Percentiles rank a stretch among this genome's conserved stretches.
phyloP scores from a whole-genome alignment of 2,888 invertebrate species.

The Flabesymbios commensalis region DNA sequence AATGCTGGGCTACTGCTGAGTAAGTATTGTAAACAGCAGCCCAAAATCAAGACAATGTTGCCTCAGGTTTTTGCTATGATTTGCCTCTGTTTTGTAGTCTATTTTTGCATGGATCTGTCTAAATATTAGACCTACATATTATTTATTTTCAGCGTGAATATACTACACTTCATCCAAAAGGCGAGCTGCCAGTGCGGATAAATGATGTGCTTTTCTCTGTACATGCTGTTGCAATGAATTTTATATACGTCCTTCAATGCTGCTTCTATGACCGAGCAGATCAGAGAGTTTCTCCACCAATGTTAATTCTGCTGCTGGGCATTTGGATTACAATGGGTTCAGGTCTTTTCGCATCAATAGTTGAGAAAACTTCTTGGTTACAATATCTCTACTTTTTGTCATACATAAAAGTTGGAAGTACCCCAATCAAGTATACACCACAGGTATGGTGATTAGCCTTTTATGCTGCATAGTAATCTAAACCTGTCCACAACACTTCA shows the following conservation, averaged over 20 bases:
- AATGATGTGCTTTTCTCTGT: conserved; percentile 93
- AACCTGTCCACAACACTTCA: no score
- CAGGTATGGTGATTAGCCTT: conserved; percentile 72
- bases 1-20: no score
- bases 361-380: conserved; percentile 64
- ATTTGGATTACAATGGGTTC: conserved; percentile 18
- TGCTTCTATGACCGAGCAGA: conserved; percentile 73
- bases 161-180: conserved; percentile 75
- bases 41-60: no score
- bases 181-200: conserved; percentile 85
- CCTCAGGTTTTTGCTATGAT: no score
- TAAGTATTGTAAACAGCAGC: no score
- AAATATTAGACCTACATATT: no score
- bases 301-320: conserved; percentile 13
- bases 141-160: conserved; percentile 75
- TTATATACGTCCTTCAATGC: conserved; percentile 82
- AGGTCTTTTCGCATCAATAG: conserved; percentile 64
- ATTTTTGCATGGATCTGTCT: no score
- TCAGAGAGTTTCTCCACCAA: conserved; percentile 15
- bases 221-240: conserved; percentile 83
- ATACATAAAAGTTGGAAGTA: conserved; percentile 88
- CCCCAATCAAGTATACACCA: conserved; percentile 92
- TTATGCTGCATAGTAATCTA: no score
- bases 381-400: conserved; percentile 90
- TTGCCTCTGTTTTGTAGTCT: no score